Percentiles rank a stretch among this genome's conserved stretches.
These are phyloP conservation scores for Nannobrachium achirus DNA, from an alignment of 2,113 vertebrate genomes.

Conservation along the genomic window DNA sequence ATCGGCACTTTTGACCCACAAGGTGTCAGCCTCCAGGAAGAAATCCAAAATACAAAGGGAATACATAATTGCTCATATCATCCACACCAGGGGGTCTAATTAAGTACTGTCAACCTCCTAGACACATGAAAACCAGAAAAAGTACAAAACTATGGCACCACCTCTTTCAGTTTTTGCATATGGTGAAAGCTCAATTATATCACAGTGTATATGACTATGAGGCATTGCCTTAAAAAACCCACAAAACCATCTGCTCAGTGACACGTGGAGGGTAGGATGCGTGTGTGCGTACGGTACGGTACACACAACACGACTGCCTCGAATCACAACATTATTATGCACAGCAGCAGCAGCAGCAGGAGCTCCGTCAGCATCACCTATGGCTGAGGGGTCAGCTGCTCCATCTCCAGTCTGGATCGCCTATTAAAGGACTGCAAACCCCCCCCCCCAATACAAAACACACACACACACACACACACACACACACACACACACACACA, in stretches of 20 bases:
- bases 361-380: background rate
- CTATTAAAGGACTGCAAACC: conserved; percentile 32
- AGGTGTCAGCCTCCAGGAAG: no score
- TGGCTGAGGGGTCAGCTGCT: conserved; percentile 41
- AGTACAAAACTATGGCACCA: no score
- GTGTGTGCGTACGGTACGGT: background rate
- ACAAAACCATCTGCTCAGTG: conserved; percentile 15
- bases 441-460: conserved; percentile 20
- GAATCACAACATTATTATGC: background rate
- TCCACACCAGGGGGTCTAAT: no score
- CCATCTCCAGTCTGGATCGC: conserved; percentile 52
- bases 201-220: no score
- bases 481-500: conserved; percentile 51
- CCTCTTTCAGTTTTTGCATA: no score
- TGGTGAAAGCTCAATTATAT: no score
- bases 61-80: no score
- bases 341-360: background rate
- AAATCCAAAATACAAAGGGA: no score
- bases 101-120: no score
- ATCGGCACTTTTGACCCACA: no score
- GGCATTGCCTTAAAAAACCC: no score
- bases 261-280: background rate
- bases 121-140: no score
- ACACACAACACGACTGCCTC: background rate
- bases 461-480: conserved; percentile 47